Percentiles rank a stretch among this genome's conserved stretches.
These are phyloP conservation scores for Acanthurus leucopareius DNA, from an alignment of 2,797 vertebrate species.

Conservation along the genomic window DNA sequence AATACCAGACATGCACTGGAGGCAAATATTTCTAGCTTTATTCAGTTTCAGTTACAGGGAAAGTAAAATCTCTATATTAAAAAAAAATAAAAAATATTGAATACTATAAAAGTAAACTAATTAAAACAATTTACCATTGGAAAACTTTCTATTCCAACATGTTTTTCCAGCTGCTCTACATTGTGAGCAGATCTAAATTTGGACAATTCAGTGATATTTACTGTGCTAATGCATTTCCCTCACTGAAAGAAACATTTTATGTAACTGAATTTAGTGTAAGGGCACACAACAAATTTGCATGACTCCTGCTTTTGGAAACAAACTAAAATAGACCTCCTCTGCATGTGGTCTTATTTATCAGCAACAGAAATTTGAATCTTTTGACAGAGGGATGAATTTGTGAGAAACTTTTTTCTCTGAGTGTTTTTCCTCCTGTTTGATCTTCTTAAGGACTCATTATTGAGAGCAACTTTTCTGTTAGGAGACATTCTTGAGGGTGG, in stretches of 20 bases:
- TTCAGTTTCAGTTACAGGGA: too few species aligned
- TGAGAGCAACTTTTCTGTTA: not conserved
- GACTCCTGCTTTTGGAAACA: not conserved
- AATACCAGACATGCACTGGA: too few species aligned
- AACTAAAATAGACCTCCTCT: not conserved
- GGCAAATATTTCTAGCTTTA: too few species aligned
- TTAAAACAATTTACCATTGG: too few species aligned
- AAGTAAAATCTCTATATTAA: too few species aligned
- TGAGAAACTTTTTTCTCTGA: not conserved
- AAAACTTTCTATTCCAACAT: too few species aligned
- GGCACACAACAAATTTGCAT: not conserved
- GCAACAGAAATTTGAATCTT: not conserved
- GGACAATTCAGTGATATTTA: too few species aligned
- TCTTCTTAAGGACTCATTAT: not conserved
- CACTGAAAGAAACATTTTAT: not conserved
- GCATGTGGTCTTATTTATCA: not conserved
- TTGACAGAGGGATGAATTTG: not conserved
- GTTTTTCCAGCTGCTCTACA: too few species aligned
- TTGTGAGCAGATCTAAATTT: too few species aligned
- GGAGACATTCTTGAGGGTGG: not conserved
- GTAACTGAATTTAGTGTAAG: not conserved
- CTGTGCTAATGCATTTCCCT: not conserved
- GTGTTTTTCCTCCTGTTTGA: not conserved
- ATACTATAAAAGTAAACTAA: too few species aligned
- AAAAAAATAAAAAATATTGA: too few species aligned